Percentiles rank a stretch among this genome's conserved stretches.
These are phyloP conservation scores for Orbicella faveolata DNA, from an alignment of 64 coral and sea anemone species.

Conservation along the genomic window DNA sequence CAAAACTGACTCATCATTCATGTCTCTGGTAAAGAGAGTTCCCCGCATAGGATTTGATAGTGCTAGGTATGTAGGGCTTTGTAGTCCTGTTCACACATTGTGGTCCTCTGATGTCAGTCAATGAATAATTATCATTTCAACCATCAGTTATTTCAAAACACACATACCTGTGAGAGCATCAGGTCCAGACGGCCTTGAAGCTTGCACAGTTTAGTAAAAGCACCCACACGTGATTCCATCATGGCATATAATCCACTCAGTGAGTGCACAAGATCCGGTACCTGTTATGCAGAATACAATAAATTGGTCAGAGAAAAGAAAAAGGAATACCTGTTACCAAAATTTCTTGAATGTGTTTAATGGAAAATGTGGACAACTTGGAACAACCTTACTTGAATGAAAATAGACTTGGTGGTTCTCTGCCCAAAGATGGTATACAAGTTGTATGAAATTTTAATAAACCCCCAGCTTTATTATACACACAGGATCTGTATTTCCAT, in stretches of 20 bases:
- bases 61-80: not conserved
- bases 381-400: too few species aligned
- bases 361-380: too few species aligned
- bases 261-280: conserved; percentile 81
- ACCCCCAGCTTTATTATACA: too few species aligned
- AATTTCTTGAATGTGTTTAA: too few species aligned
- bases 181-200: conserved; percentile 95
- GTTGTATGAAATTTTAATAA: too few species aligned
- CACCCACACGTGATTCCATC: conserved; percentile 86
- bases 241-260: conserved; percentile 89
- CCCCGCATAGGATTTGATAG: too few species aligned
- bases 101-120: not conserved
- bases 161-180: conserved; percentile 84
- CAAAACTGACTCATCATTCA: conserved; percentile 57
- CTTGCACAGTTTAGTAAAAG: conserved; percentile 84
- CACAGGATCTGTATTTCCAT: too few species aligned
- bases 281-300: conserved; percentile 20
- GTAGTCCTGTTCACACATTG: not conserved
- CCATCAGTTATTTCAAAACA: not conserved
- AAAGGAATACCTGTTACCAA: too few species aligned
- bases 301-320: too few species aligned
- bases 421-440: too few species aligned
- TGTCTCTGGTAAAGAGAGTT: not conserved
- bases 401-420: too few species aligned
- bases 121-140: not conserved